These are phyloP conservation scores for Leptinotarsa juncta DNA, from an alignment of 2,888 invertebrate genomes.

Conservation along the genomic window DNA sequence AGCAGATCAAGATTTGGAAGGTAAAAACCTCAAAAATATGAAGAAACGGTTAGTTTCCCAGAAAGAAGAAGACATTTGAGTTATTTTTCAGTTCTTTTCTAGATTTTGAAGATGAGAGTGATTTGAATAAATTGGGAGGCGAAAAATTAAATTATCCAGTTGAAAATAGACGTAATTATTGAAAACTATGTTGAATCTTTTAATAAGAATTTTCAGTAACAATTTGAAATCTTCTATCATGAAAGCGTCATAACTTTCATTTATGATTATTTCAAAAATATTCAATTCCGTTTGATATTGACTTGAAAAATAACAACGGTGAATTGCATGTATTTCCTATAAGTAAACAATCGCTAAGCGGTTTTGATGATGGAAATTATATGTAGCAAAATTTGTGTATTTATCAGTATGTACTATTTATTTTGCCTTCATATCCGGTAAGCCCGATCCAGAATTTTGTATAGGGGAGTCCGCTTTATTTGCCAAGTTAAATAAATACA, in stretches of 20 bases:
- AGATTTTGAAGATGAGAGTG: too few species aligned
- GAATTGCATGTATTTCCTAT: neutral
- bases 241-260: neutral
- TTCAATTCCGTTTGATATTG: neutral
- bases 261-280: neutral
- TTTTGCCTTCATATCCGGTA: conserved; percentile 13
- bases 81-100: too few species aligned
- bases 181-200: too few species aligned
- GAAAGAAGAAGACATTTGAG: too few species aligned
- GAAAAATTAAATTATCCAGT: too few species aligned
- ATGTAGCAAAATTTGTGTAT: conserved; percentile 8
- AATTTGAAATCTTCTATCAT: too few species aligned
- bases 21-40: too few species aligned
- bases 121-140: too few species aligned
- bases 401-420: conserved; percentile 10
- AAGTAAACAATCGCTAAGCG: neutral
- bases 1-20: too few species aligned
- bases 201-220: too few species aligned
- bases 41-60: too few species aligned
- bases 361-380: conserved; percentile 9
- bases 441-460: neutral
- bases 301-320: neutral
- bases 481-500: conserved; percentile 20
- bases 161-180: too few species aligned
- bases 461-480: neutral